Base-by-base conservation (phyloP, 2,113 vertebrate genomes). In the Pomatorhinus ruficollis region DNA sequence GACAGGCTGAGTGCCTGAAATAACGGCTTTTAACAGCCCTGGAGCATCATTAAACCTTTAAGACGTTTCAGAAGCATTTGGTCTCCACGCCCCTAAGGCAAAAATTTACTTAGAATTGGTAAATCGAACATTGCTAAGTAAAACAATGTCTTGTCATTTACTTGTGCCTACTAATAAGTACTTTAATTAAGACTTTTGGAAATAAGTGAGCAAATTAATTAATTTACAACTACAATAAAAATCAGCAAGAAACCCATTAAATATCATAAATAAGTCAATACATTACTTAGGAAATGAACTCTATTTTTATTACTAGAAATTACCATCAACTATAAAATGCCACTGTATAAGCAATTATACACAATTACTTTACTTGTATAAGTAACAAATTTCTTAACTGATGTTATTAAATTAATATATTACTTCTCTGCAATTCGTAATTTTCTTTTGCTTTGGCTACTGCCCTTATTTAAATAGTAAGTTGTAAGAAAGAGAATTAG, bases 241-340 rank as follows among this genome's bases (percentile, higher is more conserved):
- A 98, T 96, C 92, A 84, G 95, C 96, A 96, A 95, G 97, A 97
- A 92, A 88, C 66, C 80, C 97, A 98, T 96, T 98, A 97, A 98
- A 95, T 95, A 91, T 96, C 93, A 98, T 98, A 98, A 98, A 97
- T 97, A 98, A 98, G 95, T 98, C 97, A 97, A 98, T 98, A 98
- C 93, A 97, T 97, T 97, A 97, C 97, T 98, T 95, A 98, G 90
- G 96, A 95, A 94, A 97, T 96, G 53, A 97, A 97, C 96, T 97
- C 95, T 97, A 78, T 96, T 98, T 97, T 98, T 98, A 98, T 97
- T 97, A 96, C 95, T 94, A 97, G 95, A 97, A 98, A 97, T 97
- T 94, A 95, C 92, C 65, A 95, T 97, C 94, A 93, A 95, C 97
- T 97, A 97, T 95, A 94, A 98, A 98, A 97, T 95, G 97, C 93